phyloP scores from a whole-genome alignment of 1,140 invertebrate genomes.

The Eufriesea mexicana region DNA sequence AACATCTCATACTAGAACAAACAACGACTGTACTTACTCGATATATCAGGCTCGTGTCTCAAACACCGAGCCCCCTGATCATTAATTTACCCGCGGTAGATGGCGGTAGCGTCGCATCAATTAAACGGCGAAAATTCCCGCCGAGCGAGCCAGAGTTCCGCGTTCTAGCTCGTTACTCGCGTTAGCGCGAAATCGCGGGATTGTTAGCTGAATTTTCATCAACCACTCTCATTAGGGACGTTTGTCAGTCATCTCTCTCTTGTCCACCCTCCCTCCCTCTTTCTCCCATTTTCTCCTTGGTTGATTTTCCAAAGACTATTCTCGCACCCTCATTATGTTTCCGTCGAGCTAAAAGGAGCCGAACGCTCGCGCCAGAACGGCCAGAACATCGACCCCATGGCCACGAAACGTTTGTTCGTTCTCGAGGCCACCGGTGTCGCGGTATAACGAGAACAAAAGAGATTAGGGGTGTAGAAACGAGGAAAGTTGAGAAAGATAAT shows the following conservation, averaged over 20 bases:
- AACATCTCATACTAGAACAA: neutral
- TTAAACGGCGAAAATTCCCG: slow-evolving; percentile 4
- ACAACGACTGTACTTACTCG: neutral
- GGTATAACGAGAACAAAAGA: slow-evolving; percentile 32
- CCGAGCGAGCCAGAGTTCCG: neutral
- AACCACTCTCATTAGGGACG: slow-evolving; percentile 71
- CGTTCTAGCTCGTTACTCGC: slow-evolving; percentile 31
- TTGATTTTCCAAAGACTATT: slow-evolving; percentile 71
- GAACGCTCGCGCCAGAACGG: slow-evolving; percentile 28
- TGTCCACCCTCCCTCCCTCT: neutral
- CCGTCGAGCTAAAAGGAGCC: slow-evolving; percentile 48
- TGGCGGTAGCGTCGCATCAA: neutral
- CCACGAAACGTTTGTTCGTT: slow-evolving; percentile 44
- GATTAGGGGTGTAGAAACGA: neutral
- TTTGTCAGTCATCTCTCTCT: slow-evolving; percentile 73
- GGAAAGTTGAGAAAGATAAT: slow-evolving; percentile 4
- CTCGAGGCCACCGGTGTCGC: slow-evolving; percentile 20
- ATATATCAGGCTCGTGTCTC: neutral
- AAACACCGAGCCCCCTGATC: neutral
- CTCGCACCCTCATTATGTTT: slow-evolving; percentile 70
- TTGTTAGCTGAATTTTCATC: slow-evolving; percentile 63
- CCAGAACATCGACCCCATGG: slow-evolving; percentile 47
- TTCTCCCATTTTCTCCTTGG: slow-evolving; percentile 31
- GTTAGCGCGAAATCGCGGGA: slow-evolving; percentile 8
- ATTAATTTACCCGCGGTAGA: neutral